Evolutionary conservation across 2,113 vertebrate species (phyloP), one percentile per base, ranked within the genome.

Genomic region (Prinia subflava): DNA sequence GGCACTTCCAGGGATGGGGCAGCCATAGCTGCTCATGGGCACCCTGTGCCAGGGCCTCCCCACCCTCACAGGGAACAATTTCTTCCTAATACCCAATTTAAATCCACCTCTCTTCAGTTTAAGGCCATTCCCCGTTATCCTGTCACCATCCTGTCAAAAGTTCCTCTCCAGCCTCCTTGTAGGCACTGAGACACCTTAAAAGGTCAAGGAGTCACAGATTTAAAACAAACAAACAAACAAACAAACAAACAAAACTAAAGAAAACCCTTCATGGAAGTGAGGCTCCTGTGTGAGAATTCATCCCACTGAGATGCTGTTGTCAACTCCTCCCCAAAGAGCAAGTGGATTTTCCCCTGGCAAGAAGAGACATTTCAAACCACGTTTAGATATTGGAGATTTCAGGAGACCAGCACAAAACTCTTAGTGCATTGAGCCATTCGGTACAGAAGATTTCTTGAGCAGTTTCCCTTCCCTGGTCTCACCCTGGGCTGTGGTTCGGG

Each of bases 401-500:
- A 76, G 53, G 47, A 57, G 15, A 35, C n/a, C 64, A 56, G 56
- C 35, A 27, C 6, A 31, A 25, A 27, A 13, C 33, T 8, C 15
- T 37, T 8, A 44, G 35, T 49, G 41, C 11, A 39, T 39, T 20
- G n/a, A 77, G 20, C 75, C 64, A 9, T 52, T 55, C 24, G 7
- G 13, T 21, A 8, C 11, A 60, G 49, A 41, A 33, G 1, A 7
- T 35, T 70, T 65, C 25, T 11, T 9, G 24, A n/a, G 4, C 63
- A 47, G 21, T 27, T 80, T 46, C 53, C n/a, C 7, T 67, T 30
- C 15, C 35, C 31, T 5, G 15, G 6, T 41, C 6, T 70, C 13
- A 7, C 1, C 18, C 24, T 83, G 1, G 1, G 7, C 0, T 24
- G 31, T 0, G 7, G 23, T 37, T 85, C 2, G 44, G 31, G 57